Conservation (phyloP, 2,113 vertebrate genomes). For the Peromyscus leucopus region DNA sequence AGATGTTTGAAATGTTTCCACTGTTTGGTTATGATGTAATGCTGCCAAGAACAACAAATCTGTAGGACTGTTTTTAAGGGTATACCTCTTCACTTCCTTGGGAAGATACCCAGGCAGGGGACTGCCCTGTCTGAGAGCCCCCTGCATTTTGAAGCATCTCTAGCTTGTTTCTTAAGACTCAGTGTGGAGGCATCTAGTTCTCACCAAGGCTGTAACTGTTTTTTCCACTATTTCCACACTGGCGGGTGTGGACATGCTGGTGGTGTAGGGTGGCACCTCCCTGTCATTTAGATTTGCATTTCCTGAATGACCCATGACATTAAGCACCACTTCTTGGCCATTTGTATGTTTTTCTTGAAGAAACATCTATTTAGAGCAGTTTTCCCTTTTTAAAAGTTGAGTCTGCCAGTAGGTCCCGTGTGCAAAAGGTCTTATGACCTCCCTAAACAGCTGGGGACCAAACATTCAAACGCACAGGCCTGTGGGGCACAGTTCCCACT, state of each 20-base stretch:
- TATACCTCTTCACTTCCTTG: background rate
- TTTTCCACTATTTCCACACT: accelerated
- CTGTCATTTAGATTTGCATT: background rate
- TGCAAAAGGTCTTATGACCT: background rate
- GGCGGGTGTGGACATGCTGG: background rate
- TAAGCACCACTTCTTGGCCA: too few relatives aligned
- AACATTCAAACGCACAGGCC: background rate
- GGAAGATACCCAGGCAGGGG: background rate
- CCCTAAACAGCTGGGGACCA: background rate
- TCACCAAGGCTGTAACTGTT: background rate
- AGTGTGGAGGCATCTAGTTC: too few relatives aligned
- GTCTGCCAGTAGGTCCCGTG: background rate
- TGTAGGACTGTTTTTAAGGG: too few relatives aligned
- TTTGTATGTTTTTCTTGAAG: background rate
- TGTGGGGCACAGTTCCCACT: background rate
- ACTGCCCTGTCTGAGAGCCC: background rate
- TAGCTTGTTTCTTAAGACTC: too few relatives aligned
- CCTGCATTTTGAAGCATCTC: background rate
- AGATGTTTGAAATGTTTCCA: background rate
- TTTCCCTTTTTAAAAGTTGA: background rate
- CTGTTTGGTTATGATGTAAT: accelerated
- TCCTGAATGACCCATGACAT: background rate
- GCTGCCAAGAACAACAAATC: background rate
- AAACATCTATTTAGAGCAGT: background rate
- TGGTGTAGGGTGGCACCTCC: background rate